phyloP scores from a whole-genome alignment of 2,888 invertebrate species.

The Thymelicus acteon region DNA sequence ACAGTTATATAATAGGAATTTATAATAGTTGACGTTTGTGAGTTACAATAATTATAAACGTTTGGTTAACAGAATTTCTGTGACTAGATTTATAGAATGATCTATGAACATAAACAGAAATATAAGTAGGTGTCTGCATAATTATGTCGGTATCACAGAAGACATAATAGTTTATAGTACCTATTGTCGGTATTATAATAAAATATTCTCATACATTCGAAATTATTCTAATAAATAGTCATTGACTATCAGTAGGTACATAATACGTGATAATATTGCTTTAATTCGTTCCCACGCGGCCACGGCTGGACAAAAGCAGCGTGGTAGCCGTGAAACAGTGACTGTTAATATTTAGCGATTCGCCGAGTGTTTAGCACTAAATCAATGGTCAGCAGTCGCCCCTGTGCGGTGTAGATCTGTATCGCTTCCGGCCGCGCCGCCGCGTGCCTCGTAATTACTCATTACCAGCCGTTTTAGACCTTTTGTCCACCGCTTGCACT shows the following conservation, averaged over 20 bases:
- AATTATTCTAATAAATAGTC: neutral
- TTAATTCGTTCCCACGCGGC: conserved; percentile 28
- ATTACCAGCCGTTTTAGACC: conserved; percentile 70
- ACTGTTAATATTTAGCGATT: conserved; percentile 45
- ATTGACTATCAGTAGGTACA: neutral
- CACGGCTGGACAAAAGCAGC: conserved; percentile 23
- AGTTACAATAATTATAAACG: no score
- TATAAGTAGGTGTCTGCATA: no score
- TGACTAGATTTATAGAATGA: no score
- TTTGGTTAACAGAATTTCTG: no score
- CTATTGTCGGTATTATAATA: no score
- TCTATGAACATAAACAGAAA: no score
- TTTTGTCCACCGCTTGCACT: conserved; percentile 54
- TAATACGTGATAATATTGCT: neutral
- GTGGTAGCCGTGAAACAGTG: conserved; percentile 17
- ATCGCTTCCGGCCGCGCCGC: conserved; percentile 72
- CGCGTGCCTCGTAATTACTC: conserved; percentile 68
- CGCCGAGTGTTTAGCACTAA: conserved; percentile 70
- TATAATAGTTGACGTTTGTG: no score
- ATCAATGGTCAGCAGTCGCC: conserved; percentile 66
- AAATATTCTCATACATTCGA: neutral
- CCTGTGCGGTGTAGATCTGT: conserved; percentile 60
- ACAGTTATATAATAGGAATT: no score
- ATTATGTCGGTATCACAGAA: no score
- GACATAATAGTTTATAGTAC: no score